A percentile compares a stretch with the other conserved stretches of the same genome.
phyloP scores from a whole-genome alignment of 2,113 vertebrate genomes.

The Corythornis vintsioides region DNA sequence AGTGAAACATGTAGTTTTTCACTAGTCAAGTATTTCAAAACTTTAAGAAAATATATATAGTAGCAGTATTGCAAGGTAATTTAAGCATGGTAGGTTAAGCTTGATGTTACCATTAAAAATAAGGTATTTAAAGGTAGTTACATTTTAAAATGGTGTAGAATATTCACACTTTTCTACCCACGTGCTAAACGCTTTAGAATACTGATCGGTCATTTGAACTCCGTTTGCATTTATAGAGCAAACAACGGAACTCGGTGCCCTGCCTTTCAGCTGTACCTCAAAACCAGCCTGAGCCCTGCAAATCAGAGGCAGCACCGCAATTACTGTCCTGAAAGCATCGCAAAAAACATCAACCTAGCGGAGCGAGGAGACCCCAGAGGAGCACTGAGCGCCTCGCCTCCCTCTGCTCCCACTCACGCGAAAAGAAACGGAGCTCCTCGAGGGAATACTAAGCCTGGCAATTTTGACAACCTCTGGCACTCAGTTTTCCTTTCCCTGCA shows the following conservation, averaged over 20 bases:
- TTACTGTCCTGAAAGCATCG: rapidly evolving
- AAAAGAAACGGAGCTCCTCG: background rate
- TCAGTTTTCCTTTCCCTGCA: no score
- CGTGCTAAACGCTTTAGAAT: background rate
- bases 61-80: background rate
- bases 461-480: background rate
- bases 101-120: background rate
- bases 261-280: background rate
- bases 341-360: rapidly evolving
- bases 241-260: rapidly evolving
- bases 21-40: background rate
- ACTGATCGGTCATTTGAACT: background rate
- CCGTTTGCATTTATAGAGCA: background rate
- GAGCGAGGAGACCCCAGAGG: rapidly evolving
- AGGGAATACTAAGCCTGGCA: rapidly evolving
- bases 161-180: background rate
- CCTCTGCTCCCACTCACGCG: rapidly evolving
- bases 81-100: background rate
- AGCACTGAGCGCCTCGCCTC: background rate
- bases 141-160: background rate
- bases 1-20: background rate
- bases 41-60: rapidly evolving
- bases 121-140: background rate
- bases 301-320: background rate
- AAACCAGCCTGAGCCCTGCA: rapidly evolving